These are phyloP conservation scores for Cavia porcellus DNA, from an alignment of 2,113 vertebrate species.

Conservation along the genomic window DNA sequence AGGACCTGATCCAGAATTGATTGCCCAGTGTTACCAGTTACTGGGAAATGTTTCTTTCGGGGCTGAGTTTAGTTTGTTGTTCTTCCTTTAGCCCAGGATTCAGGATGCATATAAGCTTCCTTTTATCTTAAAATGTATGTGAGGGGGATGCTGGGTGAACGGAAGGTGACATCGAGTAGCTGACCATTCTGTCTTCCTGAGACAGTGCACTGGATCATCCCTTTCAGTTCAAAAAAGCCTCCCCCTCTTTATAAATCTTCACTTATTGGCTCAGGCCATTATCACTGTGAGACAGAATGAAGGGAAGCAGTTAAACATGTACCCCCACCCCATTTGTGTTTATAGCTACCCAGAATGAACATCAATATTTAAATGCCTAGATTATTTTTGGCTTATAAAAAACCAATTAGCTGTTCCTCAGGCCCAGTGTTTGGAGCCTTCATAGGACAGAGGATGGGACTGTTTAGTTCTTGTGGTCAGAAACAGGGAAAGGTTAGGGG, in stretches of 20 bases:
- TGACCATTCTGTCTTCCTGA: neutral
- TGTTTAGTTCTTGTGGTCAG: constrained; percentile 79
- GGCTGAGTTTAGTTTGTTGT: neutral
- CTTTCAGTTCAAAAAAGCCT: constrained; percentile 49
- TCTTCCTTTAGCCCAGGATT: neutral
- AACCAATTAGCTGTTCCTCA: constrained; percentile 77
- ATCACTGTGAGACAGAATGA: constrained; percentile 57
- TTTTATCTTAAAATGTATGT: neutral
- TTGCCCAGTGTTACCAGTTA: neutral
- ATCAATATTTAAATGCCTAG: constrained; percentile 85
- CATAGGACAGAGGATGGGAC: constrained; percentile 5
- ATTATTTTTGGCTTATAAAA: constrained; percentile 83
- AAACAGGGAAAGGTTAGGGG: constrained; percentile 53
- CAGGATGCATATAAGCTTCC: neutral
- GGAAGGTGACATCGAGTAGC: neutral
- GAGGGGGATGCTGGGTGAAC: neutral
- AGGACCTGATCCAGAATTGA: neutral
- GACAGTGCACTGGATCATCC: neutral
- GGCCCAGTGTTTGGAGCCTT: constrained; percentile 64
- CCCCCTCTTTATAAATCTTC: constrained; percentile 51
- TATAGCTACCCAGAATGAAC: constrained; percentile 81
- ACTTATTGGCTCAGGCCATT: constrained; percentile 61
- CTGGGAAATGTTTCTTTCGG: neutral
- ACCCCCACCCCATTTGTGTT: constrained; percentile 71
- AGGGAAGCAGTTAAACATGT: constrained; percentile 71